Conservation (phyloP, 2,797 vertebrate genomes). For the Ctenosaura bakeri region DNA sequence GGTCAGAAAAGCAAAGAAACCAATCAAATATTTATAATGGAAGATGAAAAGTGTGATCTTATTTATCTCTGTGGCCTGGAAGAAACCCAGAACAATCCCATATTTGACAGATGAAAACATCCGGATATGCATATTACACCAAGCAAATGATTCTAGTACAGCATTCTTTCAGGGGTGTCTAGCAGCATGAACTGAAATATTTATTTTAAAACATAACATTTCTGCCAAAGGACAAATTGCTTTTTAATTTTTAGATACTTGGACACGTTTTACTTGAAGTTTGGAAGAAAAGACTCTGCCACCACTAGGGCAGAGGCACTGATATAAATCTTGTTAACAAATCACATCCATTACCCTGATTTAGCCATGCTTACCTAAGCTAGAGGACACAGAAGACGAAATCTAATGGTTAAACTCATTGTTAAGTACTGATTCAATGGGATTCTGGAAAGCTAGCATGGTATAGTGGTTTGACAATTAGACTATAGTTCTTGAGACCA, state of each 20-base stretch:
- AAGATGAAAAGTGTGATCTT: conserved; percentile 15
- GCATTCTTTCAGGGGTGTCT: conserved; percentile 15
- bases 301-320: neutral
- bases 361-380: neutral
- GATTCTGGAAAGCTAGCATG: too few relatives aligned
- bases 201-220: conserved; percentile 24
- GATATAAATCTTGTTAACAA: neutral
- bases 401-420: too few relatives aligned
- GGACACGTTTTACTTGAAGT: neutral
- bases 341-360: neutral
- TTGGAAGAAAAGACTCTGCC: neutral
- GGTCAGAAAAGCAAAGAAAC: conserved; percentile 1
- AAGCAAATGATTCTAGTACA: conserved; percentile 20
- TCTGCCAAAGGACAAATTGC: neutral
- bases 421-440: too few relatives aligned
- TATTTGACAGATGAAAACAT: conserved; percentile 20
- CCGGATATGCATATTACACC: conserved; percentile 14
- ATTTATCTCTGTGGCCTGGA: conserved; percentile 18
- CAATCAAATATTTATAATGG: neutral
- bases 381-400: neutral
- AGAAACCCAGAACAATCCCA: conserved; percentile 26
- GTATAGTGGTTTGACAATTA: too few relatives aligned
- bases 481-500: too few relatives aligned
- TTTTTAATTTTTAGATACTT: conserved; percentile 1
- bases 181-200: conserved; percentile 21